Conservation (phyloP, 92 coral and sea anemone species). For the Blastomussa wellsi region DNA sequence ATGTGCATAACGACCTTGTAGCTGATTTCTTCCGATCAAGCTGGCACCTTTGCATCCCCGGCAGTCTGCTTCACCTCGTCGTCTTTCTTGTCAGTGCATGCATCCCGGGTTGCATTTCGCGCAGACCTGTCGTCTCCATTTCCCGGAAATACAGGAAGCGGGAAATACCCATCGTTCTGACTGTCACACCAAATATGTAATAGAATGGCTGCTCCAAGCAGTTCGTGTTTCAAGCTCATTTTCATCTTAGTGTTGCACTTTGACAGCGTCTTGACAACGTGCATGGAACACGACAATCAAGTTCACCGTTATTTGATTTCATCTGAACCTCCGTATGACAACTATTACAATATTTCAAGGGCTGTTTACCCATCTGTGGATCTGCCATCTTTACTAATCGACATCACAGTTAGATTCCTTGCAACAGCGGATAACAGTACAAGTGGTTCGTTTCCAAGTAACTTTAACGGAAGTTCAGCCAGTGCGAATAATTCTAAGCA, state of each 20-base stretch:
- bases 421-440: background rate
- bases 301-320: slow-evolving; percentile 13
- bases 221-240: background rate
- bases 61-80: no score
- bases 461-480: background rate
- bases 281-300: slow-evolving; percentile 22
- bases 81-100: no score
- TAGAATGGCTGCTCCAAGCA: background rate
- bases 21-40: no score
- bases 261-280: background rate
- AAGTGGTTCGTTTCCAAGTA: background rate
- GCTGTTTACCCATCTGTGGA: slow-evolving; percentile 41
- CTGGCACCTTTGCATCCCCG: no score
- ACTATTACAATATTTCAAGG: slow-evolving; percentile 44
- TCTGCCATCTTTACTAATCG: slow-evolving; percentile 37
- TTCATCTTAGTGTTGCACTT: background rate
- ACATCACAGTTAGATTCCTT: slow-evolving; percentile 33
- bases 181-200: no score
- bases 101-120: no score
- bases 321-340: slow-evolving; percentile 35
- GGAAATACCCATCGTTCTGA: no score
- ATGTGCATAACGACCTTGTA: no score
- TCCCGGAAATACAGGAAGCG: no score
- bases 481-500: background rate
- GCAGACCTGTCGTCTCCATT: no score